Conservation (phyloP, 2,113 vertebrate species). For the Scortum barcoo region DNA sequence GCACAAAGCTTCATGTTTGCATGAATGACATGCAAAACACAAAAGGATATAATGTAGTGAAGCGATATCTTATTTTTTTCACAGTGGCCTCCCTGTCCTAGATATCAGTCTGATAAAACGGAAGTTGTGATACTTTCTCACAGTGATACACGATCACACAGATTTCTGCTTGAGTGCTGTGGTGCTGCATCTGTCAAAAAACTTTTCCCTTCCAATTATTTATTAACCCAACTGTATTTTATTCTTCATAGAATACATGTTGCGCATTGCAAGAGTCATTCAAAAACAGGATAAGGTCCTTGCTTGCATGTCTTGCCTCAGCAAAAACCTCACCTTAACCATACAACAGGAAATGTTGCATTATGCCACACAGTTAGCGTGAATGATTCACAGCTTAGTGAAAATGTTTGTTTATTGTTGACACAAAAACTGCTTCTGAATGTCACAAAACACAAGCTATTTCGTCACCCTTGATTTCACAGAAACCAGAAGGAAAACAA, state of each 20-base stretch:
- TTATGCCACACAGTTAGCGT: not conserved
- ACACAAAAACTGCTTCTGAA: not conserved
- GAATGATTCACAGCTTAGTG: not conserved
- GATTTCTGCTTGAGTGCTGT: constrained; percentile 45
- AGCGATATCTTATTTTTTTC: constrained; percentile 49
- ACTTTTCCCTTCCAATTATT: constrained; percentile 8
- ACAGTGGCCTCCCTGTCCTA: constrained; percentile 3
- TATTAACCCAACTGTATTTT: not conserved
- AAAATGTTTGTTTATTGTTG: not conserved
- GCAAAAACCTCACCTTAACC: constrained; percentile 9
- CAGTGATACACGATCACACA: constrained; percentile 43
- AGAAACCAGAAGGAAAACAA: not conserved
- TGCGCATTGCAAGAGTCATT: not conserved
- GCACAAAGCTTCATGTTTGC: not conserved
- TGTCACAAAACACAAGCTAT: not conserved
- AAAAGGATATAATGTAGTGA: constrained; percentile 34
- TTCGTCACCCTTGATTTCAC: not conserved
- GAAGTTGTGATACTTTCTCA: constrained; percentile 59
- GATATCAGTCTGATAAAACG: constrained; percentile 55
- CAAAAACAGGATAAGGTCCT: not conserved
- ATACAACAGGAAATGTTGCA: constrained; percentile 30
- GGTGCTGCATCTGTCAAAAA: constrained; percentile 8
- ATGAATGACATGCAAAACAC: constrained; percentile 6
- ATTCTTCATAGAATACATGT: not conserved
- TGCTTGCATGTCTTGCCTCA: not conserved